Conservation (phyloP, 2,113 vertebrate species). For the Campylorhamphus procurvoides region DNA sequence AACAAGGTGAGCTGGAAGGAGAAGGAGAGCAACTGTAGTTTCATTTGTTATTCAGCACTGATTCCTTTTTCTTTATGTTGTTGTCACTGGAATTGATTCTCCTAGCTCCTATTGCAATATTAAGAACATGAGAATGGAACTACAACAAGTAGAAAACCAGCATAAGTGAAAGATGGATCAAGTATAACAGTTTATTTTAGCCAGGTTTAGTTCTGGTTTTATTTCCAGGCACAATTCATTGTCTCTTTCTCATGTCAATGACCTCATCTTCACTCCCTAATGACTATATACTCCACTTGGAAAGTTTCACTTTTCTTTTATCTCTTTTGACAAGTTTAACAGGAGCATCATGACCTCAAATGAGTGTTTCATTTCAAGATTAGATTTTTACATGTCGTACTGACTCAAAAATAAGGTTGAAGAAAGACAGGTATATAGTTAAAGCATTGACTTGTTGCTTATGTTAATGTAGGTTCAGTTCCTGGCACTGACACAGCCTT, state of each 20-base stretch:
- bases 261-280: constrained; percentile 6
- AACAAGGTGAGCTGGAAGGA: background rate
- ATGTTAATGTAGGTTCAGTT: background rate
- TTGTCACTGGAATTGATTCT: background rate
- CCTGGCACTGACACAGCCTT: background rate
- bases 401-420: background rate
- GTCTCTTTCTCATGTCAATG: background rate
- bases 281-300: background rate
- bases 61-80: background rate
- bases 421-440: background rate
- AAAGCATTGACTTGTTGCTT: background rate
- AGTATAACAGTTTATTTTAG: background rate
- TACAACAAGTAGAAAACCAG: background rate
- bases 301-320: constrained; percentile 20
- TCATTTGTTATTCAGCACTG: background rate
- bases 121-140: background rate
- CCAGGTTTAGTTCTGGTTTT: background rate
- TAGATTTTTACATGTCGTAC: background rate
- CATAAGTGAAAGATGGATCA: background rate
- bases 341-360: constrained; percentile 23
- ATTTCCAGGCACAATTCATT: background rate
- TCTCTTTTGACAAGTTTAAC: constrained; percentile 16
- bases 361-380: constrained; percentile 9
- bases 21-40: background rate
- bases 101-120: background rate